Conservation (phyloP, 1,140 invertebrate species). For the Heliothis subflexa region DNA sequence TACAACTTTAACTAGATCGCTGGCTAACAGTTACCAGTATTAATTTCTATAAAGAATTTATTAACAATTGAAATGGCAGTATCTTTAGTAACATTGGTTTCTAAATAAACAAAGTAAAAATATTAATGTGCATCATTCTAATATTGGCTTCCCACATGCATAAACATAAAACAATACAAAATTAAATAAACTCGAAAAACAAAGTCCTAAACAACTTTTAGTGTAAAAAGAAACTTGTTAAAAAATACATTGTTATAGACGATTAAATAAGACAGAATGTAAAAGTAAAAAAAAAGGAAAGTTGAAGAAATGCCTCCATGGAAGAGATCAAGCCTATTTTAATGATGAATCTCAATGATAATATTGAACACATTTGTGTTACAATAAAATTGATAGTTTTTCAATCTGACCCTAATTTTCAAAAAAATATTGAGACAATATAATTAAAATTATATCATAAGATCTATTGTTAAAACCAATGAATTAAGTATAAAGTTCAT, state of each 20-base stretch:
- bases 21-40: neutral
- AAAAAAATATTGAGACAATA: no score
- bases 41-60: neutral
- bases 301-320: slow-evolving; percentile 20
- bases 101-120: slow-evolving; percentile 19
- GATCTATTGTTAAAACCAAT: no score
- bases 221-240: neutral
- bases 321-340: slow-evolving; percentile 21
- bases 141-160: neutral
- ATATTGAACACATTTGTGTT: neutral
- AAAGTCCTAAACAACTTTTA: neutral
- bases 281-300: slow-evolving; percentile 5
- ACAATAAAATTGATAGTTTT: no score
- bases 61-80: neutral
- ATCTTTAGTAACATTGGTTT: slow-evolving; percentile 4
- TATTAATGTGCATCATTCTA: slow-evolving; percentile 10
- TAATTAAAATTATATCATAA: no score
- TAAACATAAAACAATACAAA: neutral
- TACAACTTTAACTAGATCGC: neutral
- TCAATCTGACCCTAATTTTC: no score
- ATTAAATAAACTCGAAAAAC: neutral
- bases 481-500: no score
- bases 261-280: slow-evolving; percentile 1
- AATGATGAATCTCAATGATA: slow-evolving; percentile 2
- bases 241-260: neutral